Evolutionary conservation across 2,888 invertebrate genomes (phyloP).

Genomic region (Heliconius hortense): DNA sequence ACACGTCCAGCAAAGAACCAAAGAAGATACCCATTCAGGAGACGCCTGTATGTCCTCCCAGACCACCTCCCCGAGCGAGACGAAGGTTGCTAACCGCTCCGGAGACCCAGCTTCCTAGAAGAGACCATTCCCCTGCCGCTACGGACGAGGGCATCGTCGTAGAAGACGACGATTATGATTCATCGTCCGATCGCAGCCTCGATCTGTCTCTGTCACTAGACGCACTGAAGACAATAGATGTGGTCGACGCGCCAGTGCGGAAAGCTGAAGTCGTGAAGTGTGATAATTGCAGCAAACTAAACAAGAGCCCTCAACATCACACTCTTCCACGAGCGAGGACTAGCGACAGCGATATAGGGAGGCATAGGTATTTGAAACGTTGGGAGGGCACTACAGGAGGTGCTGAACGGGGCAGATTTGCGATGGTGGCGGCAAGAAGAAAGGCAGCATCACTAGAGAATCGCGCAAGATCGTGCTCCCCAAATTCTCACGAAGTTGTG

Average conservation of each 20-base stretch:
- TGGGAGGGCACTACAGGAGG: constrained; percentile 75
- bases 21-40: constrained; percentile 67
- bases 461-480: constrained; percentile 74
- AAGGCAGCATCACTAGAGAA: constrained; percentile 71
- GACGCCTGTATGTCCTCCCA: constrained; percentile 65
- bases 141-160: constrained; percentile 80
- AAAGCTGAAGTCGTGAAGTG: constrained; percentile 75
- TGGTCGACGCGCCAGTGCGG: constrained; percentile 69
- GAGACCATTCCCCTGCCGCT: constrained; percentile 76
- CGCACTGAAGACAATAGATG: constrained; percentile 73
- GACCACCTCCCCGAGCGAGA: constrained; percentile 74
- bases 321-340: constrained; percentile 73
- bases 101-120: constrained; percentile 67
- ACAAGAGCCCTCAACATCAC: constrained; percentile 61
- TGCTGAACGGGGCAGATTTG: constrained; percentile 68
- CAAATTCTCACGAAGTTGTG: constrained; percentile 71
- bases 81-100: constrained; percentile 68
- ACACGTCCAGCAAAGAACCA: constrained; percentile 69
- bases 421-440: constrained; percentile 71
- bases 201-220: constrained; percentile 77
- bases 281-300: constrained; percentile 75
- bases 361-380: constrained; percentile 71
- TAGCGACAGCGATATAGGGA: constrained; percentile 68
- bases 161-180: constrained; percentile 81
- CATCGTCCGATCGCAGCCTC: constrained; percentile 81